Evolutionary conservation across 2,797 vertebrate species (phyloP), one percentile per base, ranked within the genome.

Genomic region (Spondyliosoma cantharus): DNA sequence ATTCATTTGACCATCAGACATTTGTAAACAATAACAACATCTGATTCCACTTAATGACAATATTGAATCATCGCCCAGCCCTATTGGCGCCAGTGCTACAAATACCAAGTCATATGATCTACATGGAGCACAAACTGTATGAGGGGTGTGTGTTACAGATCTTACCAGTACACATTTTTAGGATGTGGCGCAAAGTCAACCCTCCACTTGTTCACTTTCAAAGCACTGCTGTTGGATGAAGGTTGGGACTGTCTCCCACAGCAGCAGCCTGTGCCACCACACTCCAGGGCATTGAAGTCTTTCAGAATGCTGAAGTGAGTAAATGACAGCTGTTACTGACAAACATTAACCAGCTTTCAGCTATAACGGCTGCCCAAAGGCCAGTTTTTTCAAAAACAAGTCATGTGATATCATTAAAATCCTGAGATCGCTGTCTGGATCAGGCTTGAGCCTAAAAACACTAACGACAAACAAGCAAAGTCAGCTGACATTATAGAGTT

Each of bases 211-310:
- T 93, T 93, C 50, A 96, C 83, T 0, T 90, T 76, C 43, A 99
- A 93, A 49, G 90, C 74, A 52, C 20, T 83, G 71, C 96, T 96
- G 3, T 89, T 75, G 46, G 94, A 78, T 0, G 98, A 99, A 0
- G 96, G 95, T 75, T 98, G 97, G 7, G 95, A 95, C 14, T 95
- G 90, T 2, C 90, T 90, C 75, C 90, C 91, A 78, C 96, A 96
- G 17, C 90, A 89, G 74, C 94, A 95, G 50, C 87, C 58, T 9
- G 56, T 53, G 14, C 82, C 84, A 46, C 95, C 94, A 85, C 96
- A 97, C 64, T 97, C 90, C 29, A 98, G 94, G 5, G 96, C 96
- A 0, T 98, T 97, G 93, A 98, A 99, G 92, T 99, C 98, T 87
- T 96, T 98, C 68, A 99, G 92, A 86, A 99, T 94, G 74, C 98